Base-by-base conservation (phyloP, 2,113 vertebrate genomes). In the Cepphus grylle region DNA sequence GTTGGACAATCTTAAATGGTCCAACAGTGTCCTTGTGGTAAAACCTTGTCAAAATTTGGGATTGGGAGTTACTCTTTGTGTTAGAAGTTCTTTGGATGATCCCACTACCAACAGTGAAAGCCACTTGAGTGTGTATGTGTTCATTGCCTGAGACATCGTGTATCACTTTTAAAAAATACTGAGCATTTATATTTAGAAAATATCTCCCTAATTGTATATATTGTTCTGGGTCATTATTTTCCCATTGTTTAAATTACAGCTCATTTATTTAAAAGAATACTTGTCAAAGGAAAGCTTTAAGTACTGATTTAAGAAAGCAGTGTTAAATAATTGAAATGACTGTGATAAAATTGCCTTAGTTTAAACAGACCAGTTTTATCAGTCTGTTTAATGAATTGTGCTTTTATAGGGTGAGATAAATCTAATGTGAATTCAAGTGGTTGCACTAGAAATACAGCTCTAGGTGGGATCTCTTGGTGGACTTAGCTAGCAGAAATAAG, bases 361-460 rank as follows among this genome's bases (percentile, higher is more conserved):
- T 98, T 98, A 98, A 98, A 98, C 96, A 98, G 97, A 98, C 98
- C 97, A 97, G 97, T 98, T 98, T 98, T 98, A 98, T 98, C 97
- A 97, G 96, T 98, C 98, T 98, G 96, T 98, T 98, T 98, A 98
- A 98, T 98, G 98, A 98, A 98, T 98, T 98, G 98, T 98, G 97
- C 97, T 98, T 98, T 98, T 98, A 98, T 98, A 97, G 97, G 97
- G 58, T 97, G 96, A 98, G 96, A 98, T 98, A 98, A 98, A 98
- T 98, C 98, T 98, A 97, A 98, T 92, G 96, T 93, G 98, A 97
- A 97, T 97, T 97, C 97, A 91, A 98, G 94, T 96, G 83, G 59
- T 97, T 98, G 92, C 78, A 93, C 93, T 86, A 96, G 97, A 98
- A 98, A 98, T 97, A 95, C 83, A 96, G 97, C 91, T 97, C 94